These are phyloP conservation scores for Peromyscus nudipes DNA, from an alignment of 2,797 vertebrate species.

Conservation along the genomic window DNA sequence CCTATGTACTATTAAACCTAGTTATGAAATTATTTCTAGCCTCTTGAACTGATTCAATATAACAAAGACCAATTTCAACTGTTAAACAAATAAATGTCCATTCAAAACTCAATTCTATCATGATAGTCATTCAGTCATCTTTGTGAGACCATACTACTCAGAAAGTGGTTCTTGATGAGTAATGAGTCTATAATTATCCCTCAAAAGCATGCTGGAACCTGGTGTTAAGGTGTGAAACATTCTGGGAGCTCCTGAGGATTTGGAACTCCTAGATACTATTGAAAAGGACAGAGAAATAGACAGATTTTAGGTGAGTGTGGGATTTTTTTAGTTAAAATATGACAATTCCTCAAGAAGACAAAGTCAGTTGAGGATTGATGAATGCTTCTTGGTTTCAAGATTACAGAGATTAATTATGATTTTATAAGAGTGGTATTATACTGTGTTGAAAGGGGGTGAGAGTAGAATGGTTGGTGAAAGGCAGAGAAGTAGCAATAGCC, in stretches of 20 bases:
- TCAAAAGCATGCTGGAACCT: neutral
- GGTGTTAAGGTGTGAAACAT: neutral
- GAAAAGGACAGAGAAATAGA: neutral
- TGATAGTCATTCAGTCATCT: neutral
- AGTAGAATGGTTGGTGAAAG: neutral
- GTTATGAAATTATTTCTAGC: neutral
- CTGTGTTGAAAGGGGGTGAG: neutral
- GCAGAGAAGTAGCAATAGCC: neutral
- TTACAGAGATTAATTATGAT: neutral
- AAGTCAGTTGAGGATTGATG: neutral
- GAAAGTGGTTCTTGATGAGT: neutral
- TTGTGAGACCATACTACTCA: neutral
- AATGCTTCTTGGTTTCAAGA: neutral
- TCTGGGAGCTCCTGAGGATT: neutral
- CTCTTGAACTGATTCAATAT: neutral
- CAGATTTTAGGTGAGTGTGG: neutral
- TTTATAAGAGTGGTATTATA: neutral
- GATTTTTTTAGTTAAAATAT: neutral
- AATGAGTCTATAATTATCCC: neutral
- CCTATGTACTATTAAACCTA: neutral
- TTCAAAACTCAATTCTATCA: constrained; percentile 18
- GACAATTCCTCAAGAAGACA: neutral
- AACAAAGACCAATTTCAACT: constrained; percentile 8
- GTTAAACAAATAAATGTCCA: neutral
- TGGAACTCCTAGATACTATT: neutral